Evolutionary conservation across 1,140 invertebrate species (phyloP).

Genomic region (Drosophila suzukii): DNA sequence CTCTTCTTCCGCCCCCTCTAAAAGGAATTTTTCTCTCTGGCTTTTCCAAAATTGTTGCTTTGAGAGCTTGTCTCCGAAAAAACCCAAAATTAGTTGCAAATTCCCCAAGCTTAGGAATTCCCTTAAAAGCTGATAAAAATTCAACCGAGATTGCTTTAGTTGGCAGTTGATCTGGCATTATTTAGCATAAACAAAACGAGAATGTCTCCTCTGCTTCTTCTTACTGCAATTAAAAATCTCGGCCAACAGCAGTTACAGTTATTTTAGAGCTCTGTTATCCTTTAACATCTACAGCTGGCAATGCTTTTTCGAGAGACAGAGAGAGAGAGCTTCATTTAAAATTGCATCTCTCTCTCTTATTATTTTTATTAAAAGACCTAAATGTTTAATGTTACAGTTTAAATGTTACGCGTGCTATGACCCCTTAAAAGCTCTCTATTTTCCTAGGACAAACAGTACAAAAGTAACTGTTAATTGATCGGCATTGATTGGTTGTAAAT

Average conservation of each 20-base stretch:
- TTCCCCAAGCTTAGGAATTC: slow-evolving; percentile 24
- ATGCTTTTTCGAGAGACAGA: slow-evolving; percentile 16
- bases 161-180: slow-evolving; percentile 32
- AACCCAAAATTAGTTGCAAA: slow-evolving; percentile 13
- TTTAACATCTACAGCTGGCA: slow-evolving; percentile 40
- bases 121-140: slow-evolving; percentile 3
- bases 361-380: slow-evolving; percentile 29
- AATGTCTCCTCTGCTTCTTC: slow-evolving; percentile 24
- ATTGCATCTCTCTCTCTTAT: slow-evolving; percentile 32
- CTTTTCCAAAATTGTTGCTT: slow-evolving; percentile 42
- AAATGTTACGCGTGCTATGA: not conserved
- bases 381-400: slow-evolving; percentile 14
- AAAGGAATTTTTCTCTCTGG: slow-evolving; percentile 30
- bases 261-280: slow-evolving; percentile 17
- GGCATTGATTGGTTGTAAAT: slow-evolving; percentile 34
- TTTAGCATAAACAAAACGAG: slow-evolving; percentile 36
- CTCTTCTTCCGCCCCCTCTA: slow-evolving; percentile 4
- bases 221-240: slow-evolving; percentile 26
- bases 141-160: slow-evolving; percentile 16
- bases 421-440: slow-evolving; percentile 8
- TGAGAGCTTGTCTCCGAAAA: slow-evolving; percentile 17
- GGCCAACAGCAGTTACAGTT: slow-evolving; percentile 29
- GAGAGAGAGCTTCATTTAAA: slow-evolving; percentile 17
- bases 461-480: slow-evolving; percentile 25
- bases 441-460: slow-evolving; percentile 19